Conservation (phyloP, 2,888 invertebrate species). For the Chalcis sispes region DNA sequence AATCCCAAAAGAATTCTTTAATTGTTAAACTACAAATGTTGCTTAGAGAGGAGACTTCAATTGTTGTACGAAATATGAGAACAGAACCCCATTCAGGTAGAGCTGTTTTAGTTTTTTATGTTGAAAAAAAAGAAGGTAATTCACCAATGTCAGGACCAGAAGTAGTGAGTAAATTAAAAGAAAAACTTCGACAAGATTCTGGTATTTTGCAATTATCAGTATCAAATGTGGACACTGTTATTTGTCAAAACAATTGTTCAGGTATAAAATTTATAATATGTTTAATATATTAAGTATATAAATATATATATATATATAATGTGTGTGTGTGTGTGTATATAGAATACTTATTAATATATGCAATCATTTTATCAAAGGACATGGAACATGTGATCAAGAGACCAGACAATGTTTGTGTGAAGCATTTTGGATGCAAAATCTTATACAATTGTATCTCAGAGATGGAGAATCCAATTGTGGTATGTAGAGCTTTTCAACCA, state of each 20-base stretch:
- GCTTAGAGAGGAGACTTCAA: conserved; percentile 84
- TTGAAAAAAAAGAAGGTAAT: conserved; percentile 79
- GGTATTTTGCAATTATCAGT: conserved; percentile 85
- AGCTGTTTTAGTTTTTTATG: conserved; percentile 82
- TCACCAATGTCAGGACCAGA: conserved; percentile 79
- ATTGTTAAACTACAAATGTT: conserved; percentile 88
- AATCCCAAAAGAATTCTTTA: conserved; percentile 85
- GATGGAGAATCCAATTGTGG: conserved; percentile 89
- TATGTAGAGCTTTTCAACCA: too few species aligned
- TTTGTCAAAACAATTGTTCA: conserved; percentile 95
- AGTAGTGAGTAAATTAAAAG: conserved; percentile 82
- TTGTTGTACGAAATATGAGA: conserved; percentile 75
- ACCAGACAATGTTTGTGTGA: conserved; percentile 92
- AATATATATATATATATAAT: background rate
- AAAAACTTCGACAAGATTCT: conserved; percentile 84
- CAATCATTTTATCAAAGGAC: conserved; percentile 76
- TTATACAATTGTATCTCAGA: conserved; percentile 81
- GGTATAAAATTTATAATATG: conserved; percentile 73
- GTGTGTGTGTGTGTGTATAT: too few species aligned
- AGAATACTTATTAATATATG: too few species aligned
- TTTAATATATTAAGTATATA: conserved; percentile 13
- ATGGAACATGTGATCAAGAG: conserved; percentile 91
- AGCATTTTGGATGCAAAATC: conserved; percentile 97
- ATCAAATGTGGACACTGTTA: conserved; percentile 86
- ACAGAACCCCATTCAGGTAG: conserved; percentile 77